Evolutionary conservation across 2,797 vertebrate genomes (phyloP), one percentile per base, ranked within the genome.

Genomic region (Oryzias sinensis): DNA sequence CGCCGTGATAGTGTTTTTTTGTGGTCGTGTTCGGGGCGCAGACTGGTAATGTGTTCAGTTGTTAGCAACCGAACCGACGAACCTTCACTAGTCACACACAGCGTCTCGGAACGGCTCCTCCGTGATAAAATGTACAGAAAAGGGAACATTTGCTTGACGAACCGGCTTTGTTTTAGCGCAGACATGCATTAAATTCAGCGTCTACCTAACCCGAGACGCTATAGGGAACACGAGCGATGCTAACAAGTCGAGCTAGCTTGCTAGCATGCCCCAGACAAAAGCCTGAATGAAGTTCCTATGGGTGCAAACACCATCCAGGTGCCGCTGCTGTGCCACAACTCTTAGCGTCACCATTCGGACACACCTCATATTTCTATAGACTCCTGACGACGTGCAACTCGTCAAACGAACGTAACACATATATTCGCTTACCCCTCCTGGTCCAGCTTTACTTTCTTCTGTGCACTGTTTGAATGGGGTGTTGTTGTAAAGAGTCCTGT

Each of bases 221-320:
- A 43, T 6, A 14, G 37, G 56, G n/a, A 52, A 72, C 69, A 54
- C 65, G 62, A 59, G 15, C 46, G 6, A 49, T 73, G 80, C 80
- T 86, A 86, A 73, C 52, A 41, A 70, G 56, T 56, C 66, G 4
- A 71, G 83, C 87, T 86, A 87, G 79, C 81, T 76, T 49, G 86
- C 79, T 88, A 90, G 82, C 84, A 76, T 58, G 72, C 81, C 80
- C 66, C 87, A 93, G 87, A 93, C 92, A 93, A 93, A 93, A 93
- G 92, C 92, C 89, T 91, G 90, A 92, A 91, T 93, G 89, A 92
- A 93, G 90, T 93, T 92, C 85, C 89, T 85, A 50, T 66, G 84
- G 71, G 79, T 74, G 77, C 67, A 83, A 84, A 82, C 88, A 77
- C 75, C 84, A 74, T 85, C 89, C 90, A 91, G 90, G 89, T 87